Conservation (phyloP, 2,797 vertebrate species). For the Crypturellus tataupa region DNA sequence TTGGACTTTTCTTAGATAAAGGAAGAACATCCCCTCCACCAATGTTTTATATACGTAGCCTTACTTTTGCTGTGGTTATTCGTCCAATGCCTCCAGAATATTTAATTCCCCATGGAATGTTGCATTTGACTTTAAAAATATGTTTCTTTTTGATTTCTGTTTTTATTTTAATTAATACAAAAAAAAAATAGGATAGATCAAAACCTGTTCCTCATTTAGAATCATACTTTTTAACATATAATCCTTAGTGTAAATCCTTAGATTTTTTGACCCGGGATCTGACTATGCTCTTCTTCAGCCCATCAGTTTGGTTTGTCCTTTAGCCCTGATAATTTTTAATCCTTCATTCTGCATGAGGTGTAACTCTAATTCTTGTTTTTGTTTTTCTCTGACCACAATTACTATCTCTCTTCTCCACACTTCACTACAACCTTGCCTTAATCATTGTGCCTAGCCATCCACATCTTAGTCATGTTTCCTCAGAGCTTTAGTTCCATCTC, state of each 20-base stretch:
- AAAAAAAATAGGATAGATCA: background rate
- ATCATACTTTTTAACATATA: background rate
- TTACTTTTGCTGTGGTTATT: background rate
- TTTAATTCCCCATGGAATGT: background rate
- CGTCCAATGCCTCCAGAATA: background rate
- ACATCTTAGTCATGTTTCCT: background rate
- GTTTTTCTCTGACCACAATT: background rate
- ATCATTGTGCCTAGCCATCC: constrained; percentile 16
- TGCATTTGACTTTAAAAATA: background rate
- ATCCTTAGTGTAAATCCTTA: background rate
- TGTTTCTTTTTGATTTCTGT: background rate
- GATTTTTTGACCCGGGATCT: background rate
- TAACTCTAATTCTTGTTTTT: background rate
- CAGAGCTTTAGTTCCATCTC: constrained; percentile 4
- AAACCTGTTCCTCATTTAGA: background rate
- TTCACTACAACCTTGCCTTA: background rate
- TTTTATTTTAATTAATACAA: background rate
- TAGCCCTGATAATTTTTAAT: background rate
- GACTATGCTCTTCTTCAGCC: background rate
- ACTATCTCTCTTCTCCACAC: constrained; percentile 36
- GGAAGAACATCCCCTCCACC: background rate
- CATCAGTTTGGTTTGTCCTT: background rate
- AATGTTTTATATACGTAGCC: background rate
- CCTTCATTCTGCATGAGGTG: background rate
- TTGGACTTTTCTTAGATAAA: background rate